A percentile compares a stretch with the other conserved stretches of the same genome.
phyloP scores from a whole-genome alignment of 1,140 invertebrate species.

The Atopsyche davidsoni region DNA sequence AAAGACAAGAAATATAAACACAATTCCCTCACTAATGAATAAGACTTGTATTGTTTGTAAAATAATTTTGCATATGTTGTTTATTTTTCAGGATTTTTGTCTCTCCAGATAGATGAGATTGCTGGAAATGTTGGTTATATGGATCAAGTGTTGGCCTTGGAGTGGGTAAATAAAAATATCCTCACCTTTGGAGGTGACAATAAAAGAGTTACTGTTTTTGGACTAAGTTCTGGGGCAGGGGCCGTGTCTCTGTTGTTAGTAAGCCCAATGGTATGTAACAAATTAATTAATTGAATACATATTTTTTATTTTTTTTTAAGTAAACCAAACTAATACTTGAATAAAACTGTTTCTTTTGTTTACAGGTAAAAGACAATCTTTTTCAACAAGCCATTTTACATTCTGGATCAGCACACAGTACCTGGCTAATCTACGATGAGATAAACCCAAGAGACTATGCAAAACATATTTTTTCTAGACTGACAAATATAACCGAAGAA shows the following conservation, averaged over 20 bases:
- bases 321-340: no score
- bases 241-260: slow-evolving; percentile 33
- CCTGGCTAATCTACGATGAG: background rate
- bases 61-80: no score
- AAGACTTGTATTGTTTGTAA: background rate
- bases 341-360: no score
- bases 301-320: no score
- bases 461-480: background rate
- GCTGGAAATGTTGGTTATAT: slow-evolving; percentile 26
- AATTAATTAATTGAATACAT: no score
- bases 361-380: background rate
- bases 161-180: slow-evolving; percentile 29
- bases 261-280: slow-evolving; percentile 31
- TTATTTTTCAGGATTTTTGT: slow-evolving; percentile 12
- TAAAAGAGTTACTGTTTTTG: slow-evolving; percentile 25
- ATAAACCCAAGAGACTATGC: background rate
- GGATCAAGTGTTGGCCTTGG: slow-evolving; percentile 26
- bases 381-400: slow-evolving; percentile 3
- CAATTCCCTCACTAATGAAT: background rate
- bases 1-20: no score
- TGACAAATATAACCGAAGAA: background rate
- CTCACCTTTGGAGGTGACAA: slow-evolving; percentile 27
- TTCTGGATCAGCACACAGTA: background rate
- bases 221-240: slow-evolving; percentile 23
- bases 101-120: slow-evolving; percentile 17